Evolutionary conservation across 2,797 vertebrate species (phyloP), one percentile per base, ranked within the genome.

Genomic region (Alectoris magna): DNA sequence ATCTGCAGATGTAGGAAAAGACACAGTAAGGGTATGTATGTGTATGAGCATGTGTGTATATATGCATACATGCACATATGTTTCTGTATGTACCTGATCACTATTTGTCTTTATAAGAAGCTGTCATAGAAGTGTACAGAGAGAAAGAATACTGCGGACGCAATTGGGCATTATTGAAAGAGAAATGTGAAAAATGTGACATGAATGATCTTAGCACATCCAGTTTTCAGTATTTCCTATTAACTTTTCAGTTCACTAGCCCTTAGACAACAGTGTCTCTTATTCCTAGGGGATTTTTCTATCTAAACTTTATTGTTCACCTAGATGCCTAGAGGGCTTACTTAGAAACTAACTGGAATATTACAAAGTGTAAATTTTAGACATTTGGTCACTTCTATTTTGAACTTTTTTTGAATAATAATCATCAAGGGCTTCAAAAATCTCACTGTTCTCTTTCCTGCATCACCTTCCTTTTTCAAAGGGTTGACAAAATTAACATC

Each of bases 171-270:
- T n/a, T 91, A 87, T 72, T 92, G 74, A 81, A 72, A 84, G 51
- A 31, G 84, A 76, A 82, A 62, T 19, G 29, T 24, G 2, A 41
- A 70, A 86, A 79, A 62, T 51, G 10, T 88, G 49, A 53, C 31
- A 58, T 21, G n/a, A 43, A 48, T 95, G n/a, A n/a, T 93, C 48
- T 90, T 87, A 80, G 36, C 60, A 80, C 17, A 70, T 51, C 15
- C 36, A 31, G 9, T 76, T 87, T 91, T 91, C 26, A 62, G 34
- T 67, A 82, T 88, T 93, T 93, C 58, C 19, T 83, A 66, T 88
- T 91, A 94, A 79, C 93, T 95, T 86, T 93, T 93, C 71, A 89
- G 31, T 26, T 83, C 48, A 49, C 58, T 86, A 91, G 58, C 49
- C 73, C 83, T 88, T 77, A 64, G 55, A 93, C 83, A 78, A 89